A percentile compares a stretch with the other conserved stretches of the same genome.
Conservation (phyloP, 1,140 invertebrate genomes). For the Bombus pascuorum region DNA sequence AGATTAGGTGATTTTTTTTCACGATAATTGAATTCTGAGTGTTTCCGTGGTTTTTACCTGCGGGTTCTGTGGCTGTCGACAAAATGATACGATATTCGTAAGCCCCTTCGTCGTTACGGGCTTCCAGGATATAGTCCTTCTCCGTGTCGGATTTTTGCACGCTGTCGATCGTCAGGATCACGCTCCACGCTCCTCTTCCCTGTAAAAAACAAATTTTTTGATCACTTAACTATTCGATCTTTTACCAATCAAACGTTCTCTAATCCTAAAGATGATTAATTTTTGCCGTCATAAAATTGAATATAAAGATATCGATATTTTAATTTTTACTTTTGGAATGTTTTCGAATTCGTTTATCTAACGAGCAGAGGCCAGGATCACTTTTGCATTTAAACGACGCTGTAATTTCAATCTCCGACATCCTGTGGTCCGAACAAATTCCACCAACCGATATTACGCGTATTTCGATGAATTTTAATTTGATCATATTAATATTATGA, state of each 20-base stretch:
- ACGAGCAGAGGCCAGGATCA: not conserved
- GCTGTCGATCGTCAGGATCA: conserved; percentile 85
- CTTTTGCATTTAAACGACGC: conserved; percentile 20
- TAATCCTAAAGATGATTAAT: not conserved
- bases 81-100: conserved; percentile 86
- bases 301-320: too few relatives aligned
- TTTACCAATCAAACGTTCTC: not conserved
- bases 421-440: not conserved
- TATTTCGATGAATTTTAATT: conserved; percentile 40
- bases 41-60: conserved; percentile 82
- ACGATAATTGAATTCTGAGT: not conserved
- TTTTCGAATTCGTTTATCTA: not conserved
- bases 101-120: conserved; percentile 86
- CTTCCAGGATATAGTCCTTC: conserved; percentile 86
- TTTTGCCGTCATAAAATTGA: too few relatives aligned
- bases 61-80: conserved; percentile 87
- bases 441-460: conserved; percentile 6
- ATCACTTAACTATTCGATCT: not conserved
- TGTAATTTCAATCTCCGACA: conserved; percentile 6
- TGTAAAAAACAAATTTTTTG: conserved; percentile 54
- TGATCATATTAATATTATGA: conserved; percentile 5
- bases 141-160: conserved; percentile 90
- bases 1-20: not conserved
- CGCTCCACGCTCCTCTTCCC: conserved; percentile 87
- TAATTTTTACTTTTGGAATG: not conserved